Evolutionary conservation across 2,113 vertebrate species (phyloP), one percentile per base, ranked within the genome.

Genomic region (Talpa occidentalis): DNA sequence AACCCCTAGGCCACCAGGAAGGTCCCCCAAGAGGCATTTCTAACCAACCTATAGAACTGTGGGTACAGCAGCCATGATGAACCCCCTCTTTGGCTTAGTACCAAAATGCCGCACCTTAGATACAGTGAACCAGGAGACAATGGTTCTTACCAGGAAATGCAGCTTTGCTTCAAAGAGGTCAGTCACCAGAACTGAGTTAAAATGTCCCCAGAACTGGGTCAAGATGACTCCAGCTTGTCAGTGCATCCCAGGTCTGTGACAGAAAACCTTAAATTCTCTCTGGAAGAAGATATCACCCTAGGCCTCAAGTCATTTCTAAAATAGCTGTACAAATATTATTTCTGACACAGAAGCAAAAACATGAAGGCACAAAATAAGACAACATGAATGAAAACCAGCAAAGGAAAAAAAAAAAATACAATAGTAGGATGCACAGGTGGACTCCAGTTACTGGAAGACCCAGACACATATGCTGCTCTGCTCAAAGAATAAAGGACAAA

Each of bases 291-390:
- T 72, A 83, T 3, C 11, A 47, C 62, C 22, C 17, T 32, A 81
- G 35, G 44, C 66, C 49, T 90, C 67, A 81, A 72, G 52, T 76
- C 28, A 64, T 64, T 86, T 90, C 62, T 87, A 64, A 94, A 86
- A 40, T 78, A 70, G 89, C 19, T 78, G 32, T 62, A 76, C n/a
- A 89, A 89, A 93, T 64, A 78, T 16, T 79, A 49, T 83, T 93
- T 79, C 60, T 70, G 70, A 80, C 52, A 96, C 44, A 54, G 56
- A 91, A 26, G 40, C 64, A 89, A 83, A 96, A 91, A 52, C 37
- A 85, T 12, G 2, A 35, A 91, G 66, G 49, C 42, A 35, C 19
- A 80, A 95, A 60, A 79, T 30, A 88, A 11, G 35, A 77, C 19
- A 54, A 78, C 35, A n/a, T n/a, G 5, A 66, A 52, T 64, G 64